Base-by-base conservation (phyloP, 2,888 invertebrate species). In the Graphium colonna region DNA sequence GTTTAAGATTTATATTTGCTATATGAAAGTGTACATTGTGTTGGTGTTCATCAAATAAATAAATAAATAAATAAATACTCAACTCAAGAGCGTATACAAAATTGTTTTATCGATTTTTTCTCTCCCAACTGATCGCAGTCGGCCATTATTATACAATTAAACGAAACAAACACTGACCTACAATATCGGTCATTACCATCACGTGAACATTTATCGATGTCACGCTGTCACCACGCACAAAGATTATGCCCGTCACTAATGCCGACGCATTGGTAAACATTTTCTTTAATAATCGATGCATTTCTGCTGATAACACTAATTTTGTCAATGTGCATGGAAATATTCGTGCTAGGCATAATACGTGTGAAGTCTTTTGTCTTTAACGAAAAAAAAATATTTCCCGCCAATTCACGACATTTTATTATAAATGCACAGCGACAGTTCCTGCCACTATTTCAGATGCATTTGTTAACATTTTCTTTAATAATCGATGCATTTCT, bases 141-240 rank as follows among this genome's bases (percentile, higher is more conserved):
- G 3, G 21, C 21, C 21, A 21, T 21, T 21, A 21, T 43, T 3
- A 1, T 33, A 10, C 4, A 44, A 10, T 33, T 31, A 42, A 45
- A n/a, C 36, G n/a, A n/a, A 36, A 12, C 18, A 36, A 12, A 45
- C 46, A 46, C 52, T 52, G 52, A 46, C 52, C 52, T 52, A 41
- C 26, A 31, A n/a, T 42, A 50, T 52, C 46, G 33, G 45, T 46
- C 52, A 21, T 46, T 46, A 31, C 9, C 33, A 17, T 16, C 46
- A 52, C 40, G 46, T n/a, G 18, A 0, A 8, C 18, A 15, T 16
- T 33, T 41, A 52, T 52, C 52, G 16, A 36, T 18, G 46, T 52
- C 52, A 52, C 52, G 52, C 41, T 1, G n/a, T 28, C 33, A 10
- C 1, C 45, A 51, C 21, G 51, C 33, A 28, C 38, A 13, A 8